These are phyloP conservation scores for Phyllotis vaccarum DNA, from an alignment of 2,797 vertebrate genomes.

Conservation along the genomic window DNA sequence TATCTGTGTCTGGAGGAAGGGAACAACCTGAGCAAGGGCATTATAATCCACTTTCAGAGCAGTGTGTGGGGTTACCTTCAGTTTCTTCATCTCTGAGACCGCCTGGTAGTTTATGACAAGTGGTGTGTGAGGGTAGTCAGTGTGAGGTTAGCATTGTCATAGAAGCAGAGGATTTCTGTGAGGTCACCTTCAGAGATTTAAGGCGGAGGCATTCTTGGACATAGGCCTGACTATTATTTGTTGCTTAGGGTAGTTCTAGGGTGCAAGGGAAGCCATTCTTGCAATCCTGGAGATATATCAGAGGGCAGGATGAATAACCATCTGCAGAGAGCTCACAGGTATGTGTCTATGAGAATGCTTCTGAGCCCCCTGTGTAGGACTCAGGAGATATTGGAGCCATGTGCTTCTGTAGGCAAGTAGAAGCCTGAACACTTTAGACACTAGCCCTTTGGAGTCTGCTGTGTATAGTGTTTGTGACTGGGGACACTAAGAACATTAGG, in stretches of 20 bases:
- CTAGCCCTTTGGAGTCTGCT: background rate
- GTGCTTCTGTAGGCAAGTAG: background rate
- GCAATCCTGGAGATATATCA: background rate
- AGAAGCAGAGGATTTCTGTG: background rate
- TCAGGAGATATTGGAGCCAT: background rate
- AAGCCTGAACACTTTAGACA: background rate
- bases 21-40: accelerated
- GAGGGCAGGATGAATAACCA: background rate
- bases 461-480: background rate
- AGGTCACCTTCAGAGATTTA: background rate
- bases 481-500: background rate
- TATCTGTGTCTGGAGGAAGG: background rate
- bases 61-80: background rate
- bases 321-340: background rate
- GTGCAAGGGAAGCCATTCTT: background rate
- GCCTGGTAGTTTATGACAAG: background rate
- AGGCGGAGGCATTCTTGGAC: background rate
- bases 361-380: accelerated
- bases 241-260: background rate
- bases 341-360: background rate
- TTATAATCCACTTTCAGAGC: background rate
- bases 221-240: background rate
- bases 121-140: background rate
- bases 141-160: accelerated
- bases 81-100: background rate